Base-by-base conservation (phyloP, 2,888 invertebrate species). In the Dilophus febrilis region DNA sequence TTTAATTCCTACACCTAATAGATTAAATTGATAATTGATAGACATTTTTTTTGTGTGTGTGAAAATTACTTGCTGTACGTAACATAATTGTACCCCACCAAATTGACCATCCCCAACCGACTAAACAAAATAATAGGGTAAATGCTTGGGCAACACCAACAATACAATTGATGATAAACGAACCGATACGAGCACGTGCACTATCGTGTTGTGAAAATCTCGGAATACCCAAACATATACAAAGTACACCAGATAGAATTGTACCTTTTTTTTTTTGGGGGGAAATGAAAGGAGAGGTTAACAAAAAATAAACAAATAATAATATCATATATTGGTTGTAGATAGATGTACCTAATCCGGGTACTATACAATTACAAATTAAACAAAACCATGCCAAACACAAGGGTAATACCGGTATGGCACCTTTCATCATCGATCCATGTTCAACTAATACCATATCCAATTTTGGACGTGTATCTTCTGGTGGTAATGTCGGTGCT, bases 101-200 rank as follows among this genome's bases (percentile, higher is more conserved):
- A 46, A 95, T 80, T 44, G 91, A 88, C 95, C 95, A 95, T 49
- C 94, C 92, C 94, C 94, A 95, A 14, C 95, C 87, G 31, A 88
- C 91, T 39, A 91, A 73, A 54, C 94, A 83, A 67, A 95, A 94
- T 40, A 92, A 72, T 39, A 94, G 84, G 18, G 92, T 92, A 65
- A 92, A 90, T 51, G 88, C 67, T 64, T 95, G 95, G 14, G 86
- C 77, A 41, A 81, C 68, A 1, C 90, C 92, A 42, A 94, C 86
- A 48, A 88, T 65, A 28, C 81, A 63, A 63, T 94, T 85, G 44
- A 92, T 82, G 47, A 90, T 70, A 49, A 92, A 73, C 3, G 90
- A 75, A 18, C 85, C 84, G 49, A 86, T 66, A 46, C 86, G 68
- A 36, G 78, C 74, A 51, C 73, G 78, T 12, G 76, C 71, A 45